These are phyloP conservation scores for Capitulum mitella DNA, from an alignment of 2,888 invertebrate species.

Conservation along the genomic window DNA sequence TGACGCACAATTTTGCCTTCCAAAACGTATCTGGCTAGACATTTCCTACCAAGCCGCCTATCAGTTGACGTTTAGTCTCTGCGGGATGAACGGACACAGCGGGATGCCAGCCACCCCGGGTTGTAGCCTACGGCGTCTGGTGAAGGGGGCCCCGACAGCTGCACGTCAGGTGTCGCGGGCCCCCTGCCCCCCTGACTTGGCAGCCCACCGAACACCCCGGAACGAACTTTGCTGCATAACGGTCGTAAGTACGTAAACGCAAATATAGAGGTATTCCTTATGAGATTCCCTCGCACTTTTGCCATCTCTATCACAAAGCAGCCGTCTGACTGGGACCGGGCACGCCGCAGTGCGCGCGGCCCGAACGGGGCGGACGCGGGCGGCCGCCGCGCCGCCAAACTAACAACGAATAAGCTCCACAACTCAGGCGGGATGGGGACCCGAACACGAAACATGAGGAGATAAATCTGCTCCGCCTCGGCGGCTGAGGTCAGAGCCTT, in stretches of 20 bases:
- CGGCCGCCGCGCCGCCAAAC: neutral
- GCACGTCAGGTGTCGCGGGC: neutral
- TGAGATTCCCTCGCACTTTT: neutral
- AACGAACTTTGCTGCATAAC: neutral
- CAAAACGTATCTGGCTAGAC: neutral
- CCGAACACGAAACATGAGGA: neutral
- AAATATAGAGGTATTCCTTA: constrained; percentile 21
- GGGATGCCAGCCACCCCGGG: neutral
- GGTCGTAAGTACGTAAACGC: constrained; percentile 17
- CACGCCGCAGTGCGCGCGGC: neutral
- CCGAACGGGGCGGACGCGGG: neutral
- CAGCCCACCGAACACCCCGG: neutral
- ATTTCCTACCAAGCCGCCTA: neutral
- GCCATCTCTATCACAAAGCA: constrained; percentile 21
- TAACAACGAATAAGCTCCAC: constrained; percentile 24
- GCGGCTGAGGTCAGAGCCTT: neutral
- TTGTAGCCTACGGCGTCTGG: neutral
- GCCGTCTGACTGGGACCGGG: neutral
- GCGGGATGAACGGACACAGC: neutral
- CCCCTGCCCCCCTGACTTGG: neutral
- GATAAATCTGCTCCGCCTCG: neutral
- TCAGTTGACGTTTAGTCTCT: neutral
- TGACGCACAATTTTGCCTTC: too few relatives aligned
- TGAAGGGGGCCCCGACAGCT: neutral
- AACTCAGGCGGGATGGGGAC: constrained; percentile 1